Evolutionary conservation across 2,113 vertebrate genomes (phyloP).

Genomic region (Podarcis muralis): DNA sequence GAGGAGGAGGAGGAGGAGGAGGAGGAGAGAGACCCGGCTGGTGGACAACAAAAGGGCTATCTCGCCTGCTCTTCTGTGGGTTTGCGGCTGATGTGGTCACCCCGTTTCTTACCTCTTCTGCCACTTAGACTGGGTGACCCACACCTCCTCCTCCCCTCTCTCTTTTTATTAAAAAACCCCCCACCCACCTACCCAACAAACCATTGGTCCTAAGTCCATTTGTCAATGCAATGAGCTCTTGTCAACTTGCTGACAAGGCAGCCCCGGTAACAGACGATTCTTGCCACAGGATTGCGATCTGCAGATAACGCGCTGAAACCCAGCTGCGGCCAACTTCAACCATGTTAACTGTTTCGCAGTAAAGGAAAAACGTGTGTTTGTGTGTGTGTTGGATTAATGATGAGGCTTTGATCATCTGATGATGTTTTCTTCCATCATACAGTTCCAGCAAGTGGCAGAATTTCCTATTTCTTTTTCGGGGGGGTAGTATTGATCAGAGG

Average conservation of each 20-base stretch:
- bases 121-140: not conserved
- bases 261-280: not conserved
- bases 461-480: not conserved
- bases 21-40: no score
- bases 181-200: not conserved
- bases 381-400: not conserved
- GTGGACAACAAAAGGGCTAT: not conserved
- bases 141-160: no score
- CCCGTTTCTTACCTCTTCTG: not conserved
- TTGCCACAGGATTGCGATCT: not conserved
- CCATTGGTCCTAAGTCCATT: fast-evolving
- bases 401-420: not conserved
- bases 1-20: no score
- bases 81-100: not conserved
- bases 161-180: no score
- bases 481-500: not conserved
- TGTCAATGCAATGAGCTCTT: not conserved
- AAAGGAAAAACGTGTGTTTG: not conserved
- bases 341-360: not conserved
- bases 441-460: not conserved
- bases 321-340: not conserved
- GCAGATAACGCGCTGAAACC: not conserved
- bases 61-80: not conserved
- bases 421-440: not conserved
- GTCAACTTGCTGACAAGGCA: not conserved